Percentiles rank a stretch among this genome's conserved stretches.
Conservation (phyloP, 2,113 vertebrate species). For the Lophotis ruficrista region DNA sequence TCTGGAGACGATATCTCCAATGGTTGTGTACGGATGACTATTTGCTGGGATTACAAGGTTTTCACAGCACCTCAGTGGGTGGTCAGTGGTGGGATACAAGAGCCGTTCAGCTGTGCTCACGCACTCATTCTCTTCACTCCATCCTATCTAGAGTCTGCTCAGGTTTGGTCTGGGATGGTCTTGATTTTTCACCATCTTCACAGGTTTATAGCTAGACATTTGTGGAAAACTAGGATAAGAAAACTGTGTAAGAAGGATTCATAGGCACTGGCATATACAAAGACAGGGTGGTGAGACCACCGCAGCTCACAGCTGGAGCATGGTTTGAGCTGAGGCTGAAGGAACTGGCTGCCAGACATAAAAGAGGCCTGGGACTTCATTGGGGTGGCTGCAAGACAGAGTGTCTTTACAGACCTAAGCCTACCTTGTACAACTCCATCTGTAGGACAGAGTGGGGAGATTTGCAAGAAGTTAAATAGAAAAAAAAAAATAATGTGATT, state of each 20-base stretch:
- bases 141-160: neutral
- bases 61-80: accelerated
- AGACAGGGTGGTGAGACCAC: neutral
- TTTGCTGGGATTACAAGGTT: neutral
- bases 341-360: accelerated
- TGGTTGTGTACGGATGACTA: neutral
- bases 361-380: neutral
- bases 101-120: neutral
- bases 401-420: neutral
- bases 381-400: neutral
- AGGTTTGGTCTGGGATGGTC: neutral
- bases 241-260: neutral
- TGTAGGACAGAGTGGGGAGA: accelerated
- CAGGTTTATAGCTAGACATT: neutral
- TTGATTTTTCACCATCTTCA: neutral
- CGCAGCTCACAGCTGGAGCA: accelerated
- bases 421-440: neutral
- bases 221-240: neutral
- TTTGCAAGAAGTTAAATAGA: neutral
- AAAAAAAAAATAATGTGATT: neutral
- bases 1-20: neutral
- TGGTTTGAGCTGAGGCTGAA: neutral
- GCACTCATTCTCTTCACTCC: accelerated
- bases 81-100: neutral
- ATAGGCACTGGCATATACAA: neutral